These are phyloP conservation scores for Apotomis betuletana DNA, from an alignment of 2,888 invertebrate species.

Conservation along the genomic window DNA sequence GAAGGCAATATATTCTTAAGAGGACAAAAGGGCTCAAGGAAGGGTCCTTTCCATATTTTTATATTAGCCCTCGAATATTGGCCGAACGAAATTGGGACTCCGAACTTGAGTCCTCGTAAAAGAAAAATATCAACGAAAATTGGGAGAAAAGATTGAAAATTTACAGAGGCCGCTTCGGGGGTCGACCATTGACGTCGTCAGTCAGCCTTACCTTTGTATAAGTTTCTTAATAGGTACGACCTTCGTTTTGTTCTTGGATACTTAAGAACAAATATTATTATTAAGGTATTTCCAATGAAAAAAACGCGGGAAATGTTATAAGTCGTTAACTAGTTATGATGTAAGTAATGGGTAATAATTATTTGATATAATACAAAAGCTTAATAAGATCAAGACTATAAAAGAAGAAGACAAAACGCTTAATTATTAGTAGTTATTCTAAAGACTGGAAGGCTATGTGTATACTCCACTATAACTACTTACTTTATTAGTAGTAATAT, in stretches of 20 bases:
- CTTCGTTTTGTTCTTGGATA: background rate
- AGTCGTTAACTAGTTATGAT: no score
- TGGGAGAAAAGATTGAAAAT: slow-evolving; percentile 55
- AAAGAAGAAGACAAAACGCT: no score
- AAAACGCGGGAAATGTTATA: no score
- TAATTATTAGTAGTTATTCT: no score
- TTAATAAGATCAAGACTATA: no score
- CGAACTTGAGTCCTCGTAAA: slow-evolving; percentile 52
- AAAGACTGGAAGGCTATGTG: no score
- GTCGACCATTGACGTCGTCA: slow-evolving; percentile 9
- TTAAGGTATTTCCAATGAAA: no score
- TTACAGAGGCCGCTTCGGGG: slow-evolving; percentile 42
- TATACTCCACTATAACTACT: no score
- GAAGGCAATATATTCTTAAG: slow-evolving; percentile 54
- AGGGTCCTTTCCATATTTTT: slow-evolving; percentile 59
- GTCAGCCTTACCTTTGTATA: slow-evolving; percentile 7
- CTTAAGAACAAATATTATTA: no score
- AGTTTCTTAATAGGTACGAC: slow-evolving; percentile 9
- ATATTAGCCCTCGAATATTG: slow-evolving; percentile 66
- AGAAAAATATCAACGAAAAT: slow-evolving; percentile 56
- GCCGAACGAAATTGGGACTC: slow-evolving; percentile 58
- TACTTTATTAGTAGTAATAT: no score
- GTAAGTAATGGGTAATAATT: no score
- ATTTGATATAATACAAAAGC: no score
- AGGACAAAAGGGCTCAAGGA: slow-evolving; percentile 52